Conservation (phyloP, 2,888 invertebrate species). For the Argyresthia goedartella region DNA sequence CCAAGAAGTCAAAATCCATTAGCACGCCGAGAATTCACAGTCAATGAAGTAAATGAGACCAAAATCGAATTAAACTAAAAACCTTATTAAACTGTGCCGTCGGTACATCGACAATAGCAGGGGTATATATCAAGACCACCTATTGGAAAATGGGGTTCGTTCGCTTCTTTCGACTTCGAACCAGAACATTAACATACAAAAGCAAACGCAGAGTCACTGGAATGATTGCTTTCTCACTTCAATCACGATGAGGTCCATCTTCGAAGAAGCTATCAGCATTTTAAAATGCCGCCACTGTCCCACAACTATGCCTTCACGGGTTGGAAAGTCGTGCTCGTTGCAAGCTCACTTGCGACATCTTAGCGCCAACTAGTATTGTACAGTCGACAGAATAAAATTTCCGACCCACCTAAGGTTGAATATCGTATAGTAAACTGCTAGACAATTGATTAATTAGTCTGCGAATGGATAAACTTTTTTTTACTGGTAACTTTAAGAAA, state of each 20-base stretch:
- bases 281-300: neutral
- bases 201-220: neutral
- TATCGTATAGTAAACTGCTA: conserved; percentile 20
- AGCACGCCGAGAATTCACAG: too few species aligned
- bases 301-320: neutral
- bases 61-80: too few species aligned
- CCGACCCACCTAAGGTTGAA: too few species aligned
- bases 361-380: neutral
- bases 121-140: neutral
- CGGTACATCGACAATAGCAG: too few species aligned
- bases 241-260: neutral
- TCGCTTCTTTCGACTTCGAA: neutral
- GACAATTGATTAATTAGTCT: too few species aligned
- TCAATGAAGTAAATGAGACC: too few species aligned
- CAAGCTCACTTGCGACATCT: neutral
- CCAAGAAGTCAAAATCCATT: too few species aligned
- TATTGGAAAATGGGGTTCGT: neutral
- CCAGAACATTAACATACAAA: conserved; percentile 1
- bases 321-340: neutral
- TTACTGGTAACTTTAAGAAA: too few species aligned
- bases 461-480: too few species aligned
- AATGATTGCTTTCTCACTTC: conserved; percentile 2
- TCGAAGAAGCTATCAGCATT: neutral
- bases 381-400: too few species aligned
- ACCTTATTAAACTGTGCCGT: too few species aligned